Percentiles rank a stretch among this genome's conserved stretches.
Conservation (phyloP, 2,113 vertebrate genomes). For the Gulo gulo region DNA sequence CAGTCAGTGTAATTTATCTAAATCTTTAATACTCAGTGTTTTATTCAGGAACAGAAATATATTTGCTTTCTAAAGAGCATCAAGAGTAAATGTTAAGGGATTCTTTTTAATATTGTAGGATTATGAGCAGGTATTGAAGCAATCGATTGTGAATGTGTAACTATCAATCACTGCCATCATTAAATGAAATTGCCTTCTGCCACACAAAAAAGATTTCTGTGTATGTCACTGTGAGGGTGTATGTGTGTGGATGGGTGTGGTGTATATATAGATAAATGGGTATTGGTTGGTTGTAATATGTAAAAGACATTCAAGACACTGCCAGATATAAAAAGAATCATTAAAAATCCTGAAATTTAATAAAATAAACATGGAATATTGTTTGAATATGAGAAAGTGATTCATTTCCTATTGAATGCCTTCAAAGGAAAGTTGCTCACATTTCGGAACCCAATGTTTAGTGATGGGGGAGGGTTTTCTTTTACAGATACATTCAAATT, state of each 20-base stretch:
- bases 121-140: constrained; percentile 72
- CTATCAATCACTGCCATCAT: constrained; percentile 50
- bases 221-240: neutral
- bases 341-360: neutral
- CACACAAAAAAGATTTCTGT: neutral
- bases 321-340: neutral
- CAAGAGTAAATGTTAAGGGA: constrained; percentile 70
- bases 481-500: neutral
- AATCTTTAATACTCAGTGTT: constrained; percentile 75
- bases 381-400: neutral
- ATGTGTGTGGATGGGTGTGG: neutral
- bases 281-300: neutral
- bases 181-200: constrained; percentile 54
- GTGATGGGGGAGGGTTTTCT: fast-evolving
- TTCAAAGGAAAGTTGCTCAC: neutral
- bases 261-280: neutral
- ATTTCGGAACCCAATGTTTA: neutral
- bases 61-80: constrained; percentile 75
- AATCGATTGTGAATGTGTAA: constrained; percentile 50
- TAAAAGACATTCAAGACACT: neutral
- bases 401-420: neutral
- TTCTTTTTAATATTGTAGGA: constrained; percentile 75
- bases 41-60: constrained; percentile 65
- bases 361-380: neutral
- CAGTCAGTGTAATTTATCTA: constrained; percentile 72